A percentile compares a stretch with the other conserved stretches of the same genome.
phyloP scores from a whole-genome alignment of 1,140 invertebrate species.

The Phthorimaea operculella region DNA sequence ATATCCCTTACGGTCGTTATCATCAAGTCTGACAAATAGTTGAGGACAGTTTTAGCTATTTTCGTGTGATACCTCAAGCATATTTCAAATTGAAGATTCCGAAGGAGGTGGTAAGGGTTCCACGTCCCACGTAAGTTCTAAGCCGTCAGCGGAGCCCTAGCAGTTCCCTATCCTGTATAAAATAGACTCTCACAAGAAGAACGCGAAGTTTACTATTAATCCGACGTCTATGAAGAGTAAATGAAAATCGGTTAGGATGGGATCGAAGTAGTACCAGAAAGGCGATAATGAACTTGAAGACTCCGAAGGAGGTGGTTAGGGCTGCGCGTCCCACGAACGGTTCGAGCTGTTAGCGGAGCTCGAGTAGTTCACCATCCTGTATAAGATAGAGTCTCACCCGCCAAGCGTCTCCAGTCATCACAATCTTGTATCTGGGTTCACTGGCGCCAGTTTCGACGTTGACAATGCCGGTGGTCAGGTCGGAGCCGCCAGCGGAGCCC shows the following conservation, averaged over 20 bases:
- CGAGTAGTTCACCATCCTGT: too few species aligned
- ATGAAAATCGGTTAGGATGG: conserved; percentile 83
- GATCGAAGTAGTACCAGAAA: conserved; percentile 88
- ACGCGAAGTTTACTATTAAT: conserved; percentile 83
- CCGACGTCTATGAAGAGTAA: conserved; percentile 88
- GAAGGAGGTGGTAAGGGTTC: too few species aligned
- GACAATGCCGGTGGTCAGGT: neutral
- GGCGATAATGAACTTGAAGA: conserved; percentile 92
- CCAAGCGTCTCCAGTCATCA: conserved; percentile 61
- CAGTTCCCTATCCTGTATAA: too few species aligned
- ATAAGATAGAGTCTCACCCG: conserved; percentile 21
- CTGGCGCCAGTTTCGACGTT: conserved; percentile 21
- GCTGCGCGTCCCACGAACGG: conserved; percentile 95
- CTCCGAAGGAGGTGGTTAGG: conserved; percentile 94
- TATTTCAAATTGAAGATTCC: too few species aligned
- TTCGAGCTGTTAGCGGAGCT: too few species aligned
- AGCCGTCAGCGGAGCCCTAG: too few species aligned
- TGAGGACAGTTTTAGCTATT: too few species aligned
- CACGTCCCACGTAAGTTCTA: too few species aligned
- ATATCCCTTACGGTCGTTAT: too few species aligned
- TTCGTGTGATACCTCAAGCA: too few species aligned
- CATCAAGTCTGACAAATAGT: too few species aligned
- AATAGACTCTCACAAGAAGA: too few species aligned
- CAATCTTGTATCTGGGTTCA: conserved; percentile 39
- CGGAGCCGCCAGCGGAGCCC: conserved; percentile 11